Base-by-base conservation (phyloP, 2,113 vertebrate genomes). In the Plestiodon gilberti region DNA sequence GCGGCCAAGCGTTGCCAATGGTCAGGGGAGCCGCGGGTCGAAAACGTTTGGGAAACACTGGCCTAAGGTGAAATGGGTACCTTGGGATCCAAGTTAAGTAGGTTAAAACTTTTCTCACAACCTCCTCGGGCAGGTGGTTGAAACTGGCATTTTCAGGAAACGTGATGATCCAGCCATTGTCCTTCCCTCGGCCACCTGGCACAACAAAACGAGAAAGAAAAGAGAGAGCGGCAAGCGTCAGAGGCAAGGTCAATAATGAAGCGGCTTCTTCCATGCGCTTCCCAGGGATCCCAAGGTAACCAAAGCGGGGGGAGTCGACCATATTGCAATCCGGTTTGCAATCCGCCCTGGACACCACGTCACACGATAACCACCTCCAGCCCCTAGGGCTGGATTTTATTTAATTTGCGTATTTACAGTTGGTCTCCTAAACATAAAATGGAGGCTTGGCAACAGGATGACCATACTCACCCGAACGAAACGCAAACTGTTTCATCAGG, bases 81-180 rank as follows among this genome's bases (percentile, higher is more conserved):
- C 98, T 97, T 2, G 98, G 98, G 86, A 99, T 95, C 74, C 97
- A 95, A 0, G 98, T 98, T 89, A 99, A 96, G 93, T 99, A 99
- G 0, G 95, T 97, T 33, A 99, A 93, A 35, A 99, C 97, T 95
- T 98, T 98, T 43, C 96, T 89, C 64, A 99, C 93, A 2, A 95
- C 94, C 92, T 98, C 96, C 91, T 99, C 97, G 0, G 98, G 97
- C 92, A 99, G 97, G 88, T 98, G 97, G 35, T 95, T 97, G 96
- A 99, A 99, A 89, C 95, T 95, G 43, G 96, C 96, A 52, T 97
- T 98, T 94, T 99, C 98, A 3, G 99, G 99, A 83, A 99, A 97
- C 0, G 98, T 99, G 95, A 99, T 98, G 88, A 99, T 98, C 96
- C 98, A 98, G 35, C 97, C 97, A 69, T 98, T 98, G 88, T 99